A percentile compares a stretch with the other conserved stretches of the same genome.
phyloP scores from a whole-genome alignment of 2,888 invertebrate genomes.

The Linnaemya vulpina region DNA sequence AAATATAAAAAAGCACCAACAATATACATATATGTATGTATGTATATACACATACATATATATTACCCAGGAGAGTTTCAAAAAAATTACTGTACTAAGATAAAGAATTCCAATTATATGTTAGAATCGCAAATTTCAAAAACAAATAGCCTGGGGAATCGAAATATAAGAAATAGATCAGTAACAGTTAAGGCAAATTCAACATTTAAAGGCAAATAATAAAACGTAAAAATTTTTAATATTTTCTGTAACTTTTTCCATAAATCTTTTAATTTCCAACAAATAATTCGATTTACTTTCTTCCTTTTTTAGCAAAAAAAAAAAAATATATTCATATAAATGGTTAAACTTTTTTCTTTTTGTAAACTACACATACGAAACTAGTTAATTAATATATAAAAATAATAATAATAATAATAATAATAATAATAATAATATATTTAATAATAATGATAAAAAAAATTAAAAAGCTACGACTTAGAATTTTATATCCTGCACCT shows the following conservation, averaged over 20 bases:
- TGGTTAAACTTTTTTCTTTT: constrained; percentile 20
- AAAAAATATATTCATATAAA: constrained; percentile 21
- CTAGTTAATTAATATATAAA: constrained; percentile 52
- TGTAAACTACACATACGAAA: constrained; percentile 41
- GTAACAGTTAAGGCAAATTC: constrained; percentile 44
- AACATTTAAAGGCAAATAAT: constrained; percentile 39
- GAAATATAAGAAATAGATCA: constrained; percentile 24
- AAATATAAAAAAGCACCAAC: constrained; percentile 63
- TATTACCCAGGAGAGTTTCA: constrained; percentile 11
- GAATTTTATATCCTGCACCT: constrained; percentile 93
- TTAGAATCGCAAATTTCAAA: not conserved
- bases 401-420: constrained; percentile 40
- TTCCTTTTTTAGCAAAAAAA: constrained; percentile 19
- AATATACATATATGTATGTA: not conserved
- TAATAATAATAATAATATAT: constrained; percentile 48
- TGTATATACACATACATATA: not conserved
- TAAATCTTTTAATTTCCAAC: constrained; percentile 21
- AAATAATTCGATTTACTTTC: constrained; percentile 55
- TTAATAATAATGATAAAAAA: constrained; percentile 52
- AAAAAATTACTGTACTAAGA: not conserved
- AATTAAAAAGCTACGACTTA: constrained; percentile 80
- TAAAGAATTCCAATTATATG: not conserved
- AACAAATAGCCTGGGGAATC: not conserved
- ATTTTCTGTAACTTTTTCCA: constrained; percentile 24
- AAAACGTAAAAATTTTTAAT: constrained; percentile 36